Evolutionary conservation across 1,140 invertebrate genomes (phyloP).

Genomic region (Vollenhovia emeryi): DNA sequence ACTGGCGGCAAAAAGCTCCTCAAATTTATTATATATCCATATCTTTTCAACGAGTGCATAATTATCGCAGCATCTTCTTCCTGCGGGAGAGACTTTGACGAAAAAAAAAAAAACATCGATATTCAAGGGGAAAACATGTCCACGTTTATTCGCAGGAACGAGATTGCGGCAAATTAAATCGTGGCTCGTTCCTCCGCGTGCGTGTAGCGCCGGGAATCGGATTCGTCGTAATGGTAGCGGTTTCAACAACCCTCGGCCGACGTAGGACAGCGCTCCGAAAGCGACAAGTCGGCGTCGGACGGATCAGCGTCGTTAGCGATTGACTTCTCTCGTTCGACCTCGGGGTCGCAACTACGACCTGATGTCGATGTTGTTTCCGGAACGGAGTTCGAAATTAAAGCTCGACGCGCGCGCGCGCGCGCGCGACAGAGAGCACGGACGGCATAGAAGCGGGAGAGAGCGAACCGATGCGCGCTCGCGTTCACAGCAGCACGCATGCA

Average conservation of each 20-base stretch:
- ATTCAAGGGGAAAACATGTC: background rate
- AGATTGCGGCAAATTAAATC: background rate
- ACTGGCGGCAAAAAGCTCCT: no score
- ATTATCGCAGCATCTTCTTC: background rate
- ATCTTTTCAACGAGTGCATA: background rate
- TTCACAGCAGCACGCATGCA: background rate
- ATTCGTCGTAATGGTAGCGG: background rate
- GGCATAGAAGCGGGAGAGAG: background rate
- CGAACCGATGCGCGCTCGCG: background rate
- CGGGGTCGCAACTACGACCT: slow-evolving; percentile 32
- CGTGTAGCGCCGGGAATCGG: background rate
- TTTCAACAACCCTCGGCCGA: slow-evolving; percentile 2
- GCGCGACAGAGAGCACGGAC: background rate
- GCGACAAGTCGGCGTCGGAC: slow-evolving; percentile 32
- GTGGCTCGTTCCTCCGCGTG: background rate
- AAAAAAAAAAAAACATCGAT: background rate
- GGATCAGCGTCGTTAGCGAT: slow-evolving; percentile 47
- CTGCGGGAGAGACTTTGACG: background rate
- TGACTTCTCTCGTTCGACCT: slow-evolving; percentile 41
- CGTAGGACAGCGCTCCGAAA: slow-evolving; percentile 10
- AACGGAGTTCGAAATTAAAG: slow-evolving; percentile 59
- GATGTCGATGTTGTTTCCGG: slow-evolving; percentile 60
- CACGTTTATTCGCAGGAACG: background rate
- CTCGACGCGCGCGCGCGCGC: slow-evolving; percentile 15
- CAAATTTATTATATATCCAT: no score